Conservation (phyloP, 1,140 invertebrate genomes). For the Aphaenogaster ashmeadi region DNA sequence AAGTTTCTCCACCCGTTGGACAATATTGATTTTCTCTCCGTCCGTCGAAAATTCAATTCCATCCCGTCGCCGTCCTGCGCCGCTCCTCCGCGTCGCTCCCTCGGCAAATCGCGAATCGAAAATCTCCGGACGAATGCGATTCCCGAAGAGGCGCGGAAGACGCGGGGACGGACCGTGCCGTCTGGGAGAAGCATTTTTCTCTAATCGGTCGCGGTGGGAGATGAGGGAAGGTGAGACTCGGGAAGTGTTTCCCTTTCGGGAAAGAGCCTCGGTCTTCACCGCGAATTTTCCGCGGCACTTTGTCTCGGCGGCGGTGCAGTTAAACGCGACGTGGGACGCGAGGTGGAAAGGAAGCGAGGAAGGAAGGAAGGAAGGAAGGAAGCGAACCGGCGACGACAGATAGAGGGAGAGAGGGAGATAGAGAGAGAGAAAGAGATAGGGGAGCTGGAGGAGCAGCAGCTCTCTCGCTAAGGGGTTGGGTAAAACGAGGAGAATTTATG, state of each 20-base stretch:
- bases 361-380: constrained; percentile 1
- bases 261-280: neutral
- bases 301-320: constrained; percentile 60
- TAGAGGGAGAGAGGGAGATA: constrained; percentile 40
- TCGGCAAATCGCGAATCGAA: constrained; percentile 47
- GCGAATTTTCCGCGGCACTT: constrained; percentile 47
- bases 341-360: constrained; percentile 5
- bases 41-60: constrained; percentile 75
- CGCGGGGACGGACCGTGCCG: neutral
- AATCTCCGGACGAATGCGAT: constrained; percentile 6
- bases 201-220: constrained; percentile 32
- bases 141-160: neutral
- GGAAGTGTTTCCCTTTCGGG: constrained; percentile 6
- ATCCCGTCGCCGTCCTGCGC: neutral
- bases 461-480: constrained; percentile 35
- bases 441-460: neutral
- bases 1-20: constrained; percentile 75
- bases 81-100: neutral
- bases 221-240: neutral
- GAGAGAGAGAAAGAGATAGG: neutral
- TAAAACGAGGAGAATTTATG: constrained; percentile 73
- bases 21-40: constrained; percentile 77
- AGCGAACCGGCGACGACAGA: constrained; percentile 40
- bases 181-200: constrained; percentile 36
- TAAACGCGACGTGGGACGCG: constrained; percentile 48